Evolutionary conservation across 2,113 vertebrate genomes (phyloP).

Genomic region (Pelmatolapia mariae): DNA sequence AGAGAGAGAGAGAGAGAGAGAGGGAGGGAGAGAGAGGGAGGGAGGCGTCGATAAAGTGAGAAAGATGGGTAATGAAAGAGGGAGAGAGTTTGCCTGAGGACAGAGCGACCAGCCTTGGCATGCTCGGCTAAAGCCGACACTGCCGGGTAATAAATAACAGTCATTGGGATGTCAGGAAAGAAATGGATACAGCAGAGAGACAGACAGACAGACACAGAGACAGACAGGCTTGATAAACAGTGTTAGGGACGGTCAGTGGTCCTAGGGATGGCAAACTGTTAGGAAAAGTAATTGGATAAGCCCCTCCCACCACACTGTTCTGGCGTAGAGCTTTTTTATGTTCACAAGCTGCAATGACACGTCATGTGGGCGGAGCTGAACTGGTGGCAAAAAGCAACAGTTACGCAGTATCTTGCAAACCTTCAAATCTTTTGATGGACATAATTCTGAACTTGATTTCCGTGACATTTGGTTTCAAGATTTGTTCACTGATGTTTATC

Average conservation of each 20-base stretch:
- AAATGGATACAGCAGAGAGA: not conserved
- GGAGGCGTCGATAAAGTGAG: not conserved
- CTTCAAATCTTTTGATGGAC: not conserved
- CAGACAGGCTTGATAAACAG: not conserved
- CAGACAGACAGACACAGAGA: not conserved
- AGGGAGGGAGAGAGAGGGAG: not conserved
- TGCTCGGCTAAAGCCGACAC: slow-evolving; percentile 9
- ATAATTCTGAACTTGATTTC: not conserved
- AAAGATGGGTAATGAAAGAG: not conserved
- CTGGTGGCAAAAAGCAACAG: not conserved
- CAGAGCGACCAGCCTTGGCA: not conserved
- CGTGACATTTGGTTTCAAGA: not conserved
- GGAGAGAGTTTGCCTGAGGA: slow-evolving; percentile 33
- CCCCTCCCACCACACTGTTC: not conserved
- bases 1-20: not conserved
- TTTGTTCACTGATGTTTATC: not conserved
- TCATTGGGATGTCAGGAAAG: not conserved
- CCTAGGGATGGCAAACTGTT: not conserved
- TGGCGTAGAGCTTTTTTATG: not conserved
- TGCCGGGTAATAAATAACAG: slow-evolving; percentile 36
- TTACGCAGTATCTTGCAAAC: not conserved
- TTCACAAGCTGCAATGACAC: not conserved
- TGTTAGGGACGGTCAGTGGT: not conserved
- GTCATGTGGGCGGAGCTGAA: not conserved
- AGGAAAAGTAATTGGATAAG: not conserved